Evolutionary conservation across 2,888 invertebrate species (phyloP), one percentile per base, ranked within the genome.

Genomic region (Caenorhabditis parvicauda): DNA sequence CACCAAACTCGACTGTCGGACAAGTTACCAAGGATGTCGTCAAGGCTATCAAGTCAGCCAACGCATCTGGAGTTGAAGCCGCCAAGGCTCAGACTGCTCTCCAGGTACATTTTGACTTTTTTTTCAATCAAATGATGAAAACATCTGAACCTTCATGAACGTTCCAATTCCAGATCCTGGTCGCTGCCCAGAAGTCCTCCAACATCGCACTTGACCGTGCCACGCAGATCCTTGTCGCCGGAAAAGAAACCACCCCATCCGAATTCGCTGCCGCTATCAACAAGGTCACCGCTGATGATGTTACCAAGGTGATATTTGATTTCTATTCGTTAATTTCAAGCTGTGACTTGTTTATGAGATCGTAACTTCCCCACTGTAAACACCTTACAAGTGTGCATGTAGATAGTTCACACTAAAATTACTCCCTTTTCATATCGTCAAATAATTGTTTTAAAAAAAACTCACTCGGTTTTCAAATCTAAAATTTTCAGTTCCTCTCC

Each of bases 211-310:
- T 69, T 27, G 62, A 66, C 41, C 55, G 54, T 45, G 67, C 67
- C 27, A 80, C 81, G 4, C 75, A 74, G 50, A 35, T 72, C n/a
- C 63, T 77, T 24, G 67, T 72, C 28, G 63, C 65, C 39, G 72
- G 70, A 9, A 55, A 57, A 22, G 59, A 56, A 2, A 42, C 58
- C 7, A 65, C 74, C 17, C 75, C 77, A 21, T 51, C 60, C 29
- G 77, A 77, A 7, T 59, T 77, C 42, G 67, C 67, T 38, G 64
- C 67, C 14, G 55, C 57, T 19, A 61, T 77, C 46, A 51, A 55
- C n/a, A 49, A 46, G 6, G 75, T 78, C 19, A 57, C 67, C 27
- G 64, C 59, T 19, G 68, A 72, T 21, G 77, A 77, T 52, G 72
- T 77, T 22, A 72, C 70, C 41, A 69, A 77, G 67, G 76, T 76